These are phyloP conservation scores for Aspidapion aeneum DNA, from an alignment of 2,888 invertebrate species.

Conservation along the genomic window DNA sequence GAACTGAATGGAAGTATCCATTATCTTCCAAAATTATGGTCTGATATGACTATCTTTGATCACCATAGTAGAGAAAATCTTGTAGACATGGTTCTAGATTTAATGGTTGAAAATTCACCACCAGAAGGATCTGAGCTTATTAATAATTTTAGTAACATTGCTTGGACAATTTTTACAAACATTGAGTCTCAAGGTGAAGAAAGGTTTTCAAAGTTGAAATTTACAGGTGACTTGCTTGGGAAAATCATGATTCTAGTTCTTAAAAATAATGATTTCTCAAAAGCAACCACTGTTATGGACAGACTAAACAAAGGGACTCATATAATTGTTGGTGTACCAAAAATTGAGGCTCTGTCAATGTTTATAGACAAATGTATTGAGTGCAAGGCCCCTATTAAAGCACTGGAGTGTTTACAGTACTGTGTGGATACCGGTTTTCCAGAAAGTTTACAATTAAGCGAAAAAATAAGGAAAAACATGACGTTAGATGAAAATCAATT, in stretches of 20 bases:
- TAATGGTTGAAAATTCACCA: conserved; percentile 54
- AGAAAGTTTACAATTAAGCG: conserved; percentile 48
- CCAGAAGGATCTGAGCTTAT: conserved; percentile 37
- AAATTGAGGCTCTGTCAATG: conserved; percentile 48
- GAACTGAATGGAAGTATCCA: conserved; percentile 63
- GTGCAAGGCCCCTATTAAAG: conserved; percentile 50
- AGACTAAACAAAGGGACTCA: conserved; percentile 52
- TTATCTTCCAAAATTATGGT: conserved; percentile 73
- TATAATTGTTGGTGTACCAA: conserved; percentile 55
- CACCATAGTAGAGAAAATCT: conserved; percentile 59
- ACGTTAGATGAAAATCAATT: conserved; percentile 52
- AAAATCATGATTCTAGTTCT: conserved; percentile 53
- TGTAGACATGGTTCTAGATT: conserved; percentile 55
- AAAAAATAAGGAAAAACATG: conserved; percentile 41
- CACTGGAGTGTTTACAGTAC: conserved; percentile 57
- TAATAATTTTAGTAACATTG: conserved; percentile 53
- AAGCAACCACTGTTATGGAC: conserved; percentile 52
- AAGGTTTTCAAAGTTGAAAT: conserved; percentile 40
- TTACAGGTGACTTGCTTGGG: conserved; percentile 60
- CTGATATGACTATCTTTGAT: conserved; percentile 74
- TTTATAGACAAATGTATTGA: conserved; percentile 56
- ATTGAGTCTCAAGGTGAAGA: conserved; percentile 49
- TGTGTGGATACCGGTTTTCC: conserved; percentile 54
- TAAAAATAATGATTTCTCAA: conserved; percentile 51
- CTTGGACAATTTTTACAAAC: conserved; percentile 55